phyloP scores from a whole-genome alignment of 2,113 vertebrate genomes.

The Gobio gobio region DNA sequence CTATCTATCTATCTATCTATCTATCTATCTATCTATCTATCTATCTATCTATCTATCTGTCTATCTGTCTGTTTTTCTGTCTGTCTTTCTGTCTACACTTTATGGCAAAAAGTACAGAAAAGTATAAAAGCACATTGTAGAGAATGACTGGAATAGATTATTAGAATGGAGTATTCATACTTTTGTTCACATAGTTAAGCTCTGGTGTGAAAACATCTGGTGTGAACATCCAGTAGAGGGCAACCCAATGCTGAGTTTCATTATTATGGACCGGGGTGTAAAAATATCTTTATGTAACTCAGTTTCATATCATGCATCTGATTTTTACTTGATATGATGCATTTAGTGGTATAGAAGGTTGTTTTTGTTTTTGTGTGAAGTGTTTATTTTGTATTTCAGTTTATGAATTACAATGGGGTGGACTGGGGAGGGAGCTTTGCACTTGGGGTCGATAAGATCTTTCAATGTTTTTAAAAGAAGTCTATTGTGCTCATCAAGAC shows the following conservation, averaged over 20 bases:
- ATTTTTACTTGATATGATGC: background rate
- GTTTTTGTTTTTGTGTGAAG: background rate
- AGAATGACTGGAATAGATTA: background rate
- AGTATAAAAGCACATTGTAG: background rate
- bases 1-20: too few species aligned
- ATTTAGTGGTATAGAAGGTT: background rate
- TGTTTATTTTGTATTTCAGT: background rate
- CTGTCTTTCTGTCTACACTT: background rate
- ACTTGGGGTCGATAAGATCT: too few species aligned
- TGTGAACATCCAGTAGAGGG: conserved; percentile 11
- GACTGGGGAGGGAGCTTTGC: background rate
- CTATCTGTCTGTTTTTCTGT: too few species aligned
- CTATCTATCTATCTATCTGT: too few species aligned
- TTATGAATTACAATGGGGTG: background rate
- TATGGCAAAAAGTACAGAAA: background rate
- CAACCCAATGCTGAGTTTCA: background rate
- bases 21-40: too few species aligned
- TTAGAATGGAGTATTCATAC: background rate
- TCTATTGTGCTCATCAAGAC: too few species aligned
- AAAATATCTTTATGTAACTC: background rate
- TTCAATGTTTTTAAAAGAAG: too few species aligned
- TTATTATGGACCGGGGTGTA: background rate
- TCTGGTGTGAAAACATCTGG: background rate
- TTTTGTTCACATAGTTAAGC: background rate
- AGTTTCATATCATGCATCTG: background rate